phyloP scores from a whole-genome alignment of 2,888 invertebrate genomes.

The Ligdia adustata region DNA sequence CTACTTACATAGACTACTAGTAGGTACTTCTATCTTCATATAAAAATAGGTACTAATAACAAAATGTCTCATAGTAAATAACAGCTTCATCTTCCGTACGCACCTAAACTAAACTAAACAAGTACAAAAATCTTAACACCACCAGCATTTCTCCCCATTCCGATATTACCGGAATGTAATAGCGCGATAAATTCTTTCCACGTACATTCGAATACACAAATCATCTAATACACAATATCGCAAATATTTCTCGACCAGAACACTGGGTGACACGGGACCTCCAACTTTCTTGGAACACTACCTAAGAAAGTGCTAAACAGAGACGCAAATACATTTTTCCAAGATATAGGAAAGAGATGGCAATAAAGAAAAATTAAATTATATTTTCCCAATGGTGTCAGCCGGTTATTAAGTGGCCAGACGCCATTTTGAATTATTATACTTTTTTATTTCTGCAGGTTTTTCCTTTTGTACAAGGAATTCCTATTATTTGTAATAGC shows the following conservation, averaged over 20 bases:
- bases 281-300: conserved; percentile 55
- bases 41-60: no score
- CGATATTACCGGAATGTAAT: conserved; percentile 48
- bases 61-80: no score
- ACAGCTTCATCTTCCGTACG: no score
- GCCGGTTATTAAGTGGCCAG: conserved; percentile 85
- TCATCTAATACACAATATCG: conserved; percentile 80
- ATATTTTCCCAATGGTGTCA: conserved; percentile 85
- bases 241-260: conserved; percentile 80
- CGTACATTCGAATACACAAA: conserved; percentile 74
- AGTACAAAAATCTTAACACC: conserved; percentile 31
- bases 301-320: conserved; percentile 63
- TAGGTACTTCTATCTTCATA: no score
- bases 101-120: no score
- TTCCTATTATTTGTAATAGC: conserved; percentile 79
- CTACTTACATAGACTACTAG: no score
- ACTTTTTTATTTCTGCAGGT: conserved; percentile 78
- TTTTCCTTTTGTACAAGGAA: conserved; percentile 72
- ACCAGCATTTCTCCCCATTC: conserved; percentile 36
- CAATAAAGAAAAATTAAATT: conserved; percentile 81
- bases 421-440: conserved; percentile 84
- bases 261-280: conserved; percentile 71
- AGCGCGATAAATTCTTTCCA: conserved; percentile 62
- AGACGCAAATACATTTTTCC: conserved; percentile 49
- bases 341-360: conserved; percentile 53